A percentile compares a stretch with the other conserved stretches of the same genome.
phyloP scores from a whole-genome alignment of 92 coral and sea anemone genomes.

The Phenganax marumi region DNA sequence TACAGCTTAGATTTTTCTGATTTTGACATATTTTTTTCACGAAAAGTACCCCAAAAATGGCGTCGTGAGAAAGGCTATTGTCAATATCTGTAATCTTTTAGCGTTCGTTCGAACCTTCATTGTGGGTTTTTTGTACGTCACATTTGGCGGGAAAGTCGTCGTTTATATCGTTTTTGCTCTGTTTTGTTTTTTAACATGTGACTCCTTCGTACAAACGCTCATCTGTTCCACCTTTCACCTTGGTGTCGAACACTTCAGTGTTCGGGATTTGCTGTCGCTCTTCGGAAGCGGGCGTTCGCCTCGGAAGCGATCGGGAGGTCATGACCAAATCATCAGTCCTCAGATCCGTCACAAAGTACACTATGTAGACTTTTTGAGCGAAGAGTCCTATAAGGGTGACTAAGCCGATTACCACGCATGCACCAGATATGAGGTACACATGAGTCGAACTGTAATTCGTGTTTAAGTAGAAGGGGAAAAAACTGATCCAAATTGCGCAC shows the following conservation, averaged over 20 bases:
- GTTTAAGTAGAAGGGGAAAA: conserved; percentile 28
- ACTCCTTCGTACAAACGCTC: not conserved
- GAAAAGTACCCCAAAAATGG: no score
- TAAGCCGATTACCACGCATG: conserved; percentile 61
- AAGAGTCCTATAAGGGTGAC: conserved; percentile 70
- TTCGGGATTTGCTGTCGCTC: not conserved
- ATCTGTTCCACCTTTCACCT: not conserved
- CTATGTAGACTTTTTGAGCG: conserved; percentile 59
- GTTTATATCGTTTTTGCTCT: not conserved
- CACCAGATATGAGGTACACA: conserved; percentile 11
- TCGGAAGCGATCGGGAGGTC: conserved; percentile 19
- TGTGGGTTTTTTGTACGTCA: no score
- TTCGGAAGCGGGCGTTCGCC: conserved; percentile 14
- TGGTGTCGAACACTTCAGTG: not conserved
- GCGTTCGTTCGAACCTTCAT: no score
- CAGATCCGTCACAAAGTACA: conserved; percentile 25
- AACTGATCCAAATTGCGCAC: conserved; percentile 24
- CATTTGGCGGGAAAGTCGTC: no score
- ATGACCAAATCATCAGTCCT: conserved; percentile 36
- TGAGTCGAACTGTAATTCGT: conserved; percentile 11
- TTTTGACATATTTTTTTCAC: no score
- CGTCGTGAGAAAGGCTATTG: no score
- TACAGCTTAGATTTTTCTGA: no score
- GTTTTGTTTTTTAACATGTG: not conserved
- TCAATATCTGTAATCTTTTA: no score